Percentiles rank a stretch among this genome's conserved stretches.
Conservation (phyloP, 2,113 vertebrate species). For the Fulica atra region DNA sequence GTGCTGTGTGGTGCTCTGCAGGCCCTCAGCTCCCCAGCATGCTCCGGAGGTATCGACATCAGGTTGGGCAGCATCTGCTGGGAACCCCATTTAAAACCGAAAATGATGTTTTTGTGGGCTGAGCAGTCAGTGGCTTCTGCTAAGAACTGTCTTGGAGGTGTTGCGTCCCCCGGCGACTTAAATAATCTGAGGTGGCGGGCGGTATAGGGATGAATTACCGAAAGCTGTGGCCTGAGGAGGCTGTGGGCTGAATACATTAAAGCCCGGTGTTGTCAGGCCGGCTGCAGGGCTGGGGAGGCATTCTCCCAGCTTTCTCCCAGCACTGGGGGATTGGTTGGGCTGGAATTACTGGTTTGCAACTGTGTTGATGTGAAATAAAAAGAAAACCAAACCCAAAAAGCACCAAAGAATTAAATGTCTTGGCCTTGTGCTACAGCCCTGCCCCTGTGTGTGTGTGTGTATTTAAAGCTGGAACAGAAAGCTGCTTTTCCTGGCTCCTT, state of each 20-base stretch:
- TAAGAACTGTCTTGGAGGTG: neutral
- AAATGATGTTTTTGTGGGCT: neutral
- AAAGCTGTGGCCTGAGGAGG: neutral
- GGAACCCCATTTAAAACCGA: neutral
- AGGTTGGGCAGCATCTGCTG: neutral
- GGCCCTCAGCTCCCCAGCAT: rapidly evolving
- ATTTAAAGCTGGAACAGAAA: neutral
- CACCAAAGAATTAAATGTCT: neutral
- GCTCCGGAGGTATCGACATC: rapidly evolving
- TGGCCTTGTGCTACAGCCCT: neutral
- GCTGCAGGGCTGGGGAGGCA: neutral
- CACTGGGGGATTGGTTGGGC: neutral
- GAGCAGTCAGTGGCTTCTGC: neutral
- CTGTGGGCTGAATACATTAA: conserved; percentile 5
- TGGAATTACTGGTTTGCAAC: neutral
- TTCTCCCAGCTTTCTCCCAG: neutral
- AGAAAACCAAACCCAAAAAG: neutral
- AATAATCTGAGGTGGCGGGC: neutral
- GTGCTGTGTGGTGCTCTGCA: neutral
- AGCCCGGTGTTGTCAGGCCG: neutral
- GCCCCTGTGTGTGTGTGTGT: neutral
- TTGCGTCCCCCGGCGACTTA: rapidly evolving
- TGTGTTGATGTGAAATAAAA: neutral
- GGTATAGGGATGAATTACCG: conserved; percentile 7
- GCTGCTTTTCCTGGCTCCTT: neutral